Evolutionary conservation across 2,888 invertebrate species (phyloP).

Genomic region (Andricus curvator): DNA sequence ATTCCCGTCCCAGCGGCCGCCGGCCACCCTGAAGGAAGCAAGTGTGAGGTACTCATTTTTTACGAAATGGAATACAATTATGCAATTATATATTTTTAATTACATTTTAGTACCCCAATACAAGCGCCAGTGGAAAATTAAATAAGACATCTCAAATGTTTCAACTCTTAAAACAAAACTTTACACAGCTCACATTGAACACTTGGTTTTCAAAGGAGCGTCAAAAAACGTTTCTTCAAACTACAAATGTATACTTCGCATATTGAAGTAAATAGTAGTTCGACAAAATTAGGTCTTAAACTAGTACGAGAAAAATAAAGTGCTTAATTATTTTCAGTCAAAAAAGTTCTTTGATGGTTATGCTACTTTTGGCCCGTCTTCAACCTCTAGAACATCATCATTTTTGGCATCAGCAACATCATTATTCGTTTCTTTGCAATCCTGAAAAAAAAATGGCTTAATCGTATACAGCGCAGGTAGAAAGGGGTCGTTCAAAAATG

Average conservation of each 20-base stretch:
- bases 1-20: too few species aligned
- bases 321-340: background rate
- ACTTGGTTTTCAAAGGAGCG: background rate
- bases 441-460: slow-evolving; percentile 7
- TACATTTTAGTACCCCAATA: background rate
- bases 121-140: background rate
- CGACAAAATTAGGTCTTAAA: background rate
- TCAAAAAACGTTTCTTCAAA: background rate
- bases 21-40: too few species aligned
- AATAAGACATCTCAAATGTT: background rate
- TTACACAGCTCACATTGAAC: background rate
- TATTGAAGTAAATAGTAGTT: background rate
- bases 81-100: background rate
- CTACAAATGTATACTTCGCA: background rate
- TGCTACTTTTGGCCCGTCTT: background rate
- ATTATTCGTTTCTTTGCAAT: background rate
- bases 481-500: too few species aligned
- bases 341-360: background rate
- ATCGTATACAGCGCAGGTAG: background rate
- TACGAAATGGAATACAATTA: background rate
- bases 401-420: background rate
- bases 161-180: background rate
- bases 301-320: background rate
- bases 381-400: background rate
- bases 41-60: background rate